Percentiles rank a stretch among this genome's conserved stretches.
Evolutionary conservation across 1,140 invertebrate genomes (phyloP).

Genomic region (Euglossa dilemma): DNA sequence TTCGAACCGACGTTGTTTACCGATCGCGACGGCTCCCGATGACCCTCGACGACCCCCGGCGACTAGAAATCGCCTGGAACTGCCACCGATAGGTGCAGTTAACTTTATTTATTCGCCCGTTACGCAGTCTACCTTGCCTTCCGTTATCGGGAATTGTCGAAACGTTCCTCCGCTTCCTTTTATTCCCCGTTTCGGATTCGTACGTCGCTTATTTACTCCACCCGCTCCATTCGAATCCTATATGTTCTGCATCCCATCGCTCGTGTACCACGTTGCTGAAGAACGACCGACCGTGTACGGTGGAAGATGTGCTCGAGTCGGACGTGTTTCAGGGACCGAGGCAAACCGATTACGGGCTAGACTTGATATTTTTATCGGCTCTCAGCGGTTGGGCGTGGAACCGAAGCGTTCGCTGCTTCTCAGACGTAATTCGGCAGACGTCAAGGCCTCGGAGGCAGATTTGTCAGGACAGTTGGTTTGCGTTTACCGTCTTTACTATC

Average conservation of each 20-base stretch:
- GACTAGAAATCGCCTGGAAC: conserved; percentile 51
- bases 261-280: neutral
- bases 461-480: neutral
- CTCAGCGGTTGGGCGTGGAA: neutral
- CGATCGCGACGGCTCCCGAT: conserved; percentile 5
- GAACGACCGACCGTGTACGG: neutral
- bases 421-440: neutral
- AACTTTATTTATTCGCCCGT: conserved; percentile 51
- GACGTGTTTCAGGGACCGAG: neutral
- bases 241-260: conserved; percentile 2
- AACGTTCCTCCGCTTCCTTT: conserved; percentile 10
- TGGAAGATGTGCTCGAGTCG: neutral
- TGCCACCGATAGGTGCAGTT: conserved; percentile 38
- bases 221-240: neutral
- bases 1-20: conserved; percentile 36
- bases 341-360: neutral
- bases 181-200: conserved; percentile 3
- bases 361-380: conserved; percentile 10
- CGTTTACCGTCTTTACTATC: too few species aligned
- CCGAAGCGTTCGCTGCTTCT: neutral
- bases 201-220: conserved; percentile 12
- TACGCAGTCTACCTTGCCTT: conserved; percentile 45
- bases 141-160: conserved; percentile 24
- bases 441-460: neutral
- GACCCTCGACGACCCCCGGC: neutral